Conservation (phyloP, 2,888 invertebrate genomes). For the Xanthia togata region DNA sequence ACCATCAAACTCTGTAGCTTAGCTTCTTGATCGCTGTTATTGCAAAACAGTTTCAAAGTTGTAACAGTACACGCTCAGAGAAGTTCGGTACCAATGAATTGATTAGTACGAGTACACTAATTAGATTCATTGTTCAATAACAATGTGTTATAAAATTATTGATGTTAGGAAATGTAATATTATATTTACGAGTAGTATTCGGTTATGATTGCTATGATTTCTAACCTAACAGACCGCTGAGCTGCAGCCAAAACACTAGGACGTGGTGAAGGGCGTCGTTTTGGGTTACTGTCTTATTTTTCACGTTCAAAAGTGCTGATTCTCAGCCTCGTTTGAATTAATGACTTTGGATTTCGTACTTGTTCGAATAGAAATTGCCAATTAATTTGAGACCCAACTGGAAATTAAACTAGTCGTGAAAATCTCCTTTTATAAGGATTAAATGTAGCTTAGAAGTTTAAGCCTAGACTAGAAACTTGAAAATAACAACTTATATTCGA, state of each 20-base stretch:
- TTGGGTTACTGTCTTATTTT: background rate
- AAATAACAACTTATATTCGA: conserved; percentile 4
- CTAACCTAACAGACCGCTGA: background rate
- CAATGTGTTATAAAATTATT: background rate
- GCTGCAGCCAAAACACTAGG: background rate
- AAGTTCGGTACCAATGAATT: conserved; percentile 7
- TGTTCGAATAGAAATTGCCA: background rate
- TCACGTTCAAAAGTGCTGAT: background rate
- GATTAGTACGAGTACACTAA: conserved; percentile 3
- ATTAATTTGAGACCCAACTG: background rate
- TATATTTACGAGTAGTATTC: too few relatives aligned
- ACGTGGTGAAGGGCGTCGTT: too few relatives aligned
- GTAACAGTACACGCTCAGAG: conserved; percentile 8
- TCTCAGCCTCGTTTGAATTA: background rate
- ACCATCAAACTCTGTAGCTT: background rate
- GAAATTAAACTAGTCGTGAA: background rate
- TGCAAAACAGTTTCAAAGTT: background rate
- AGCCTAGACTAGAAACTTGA: conserved; percentile 14
- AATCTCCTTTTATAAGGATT: background rate
- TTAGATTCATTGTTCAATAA: conserved; percentile 3
- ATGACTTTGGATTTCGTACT: background rate
- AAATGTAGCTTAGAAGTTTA: conserved; percentile 13
- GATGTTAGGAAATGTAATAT: background rate
- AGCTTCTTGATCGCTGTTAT: conserved; percentile 3
- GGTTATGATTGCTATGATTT: background rate